Conservation (phyloP, 1,140 invertebrate species). For the Tenebrio molitor region DNA sequence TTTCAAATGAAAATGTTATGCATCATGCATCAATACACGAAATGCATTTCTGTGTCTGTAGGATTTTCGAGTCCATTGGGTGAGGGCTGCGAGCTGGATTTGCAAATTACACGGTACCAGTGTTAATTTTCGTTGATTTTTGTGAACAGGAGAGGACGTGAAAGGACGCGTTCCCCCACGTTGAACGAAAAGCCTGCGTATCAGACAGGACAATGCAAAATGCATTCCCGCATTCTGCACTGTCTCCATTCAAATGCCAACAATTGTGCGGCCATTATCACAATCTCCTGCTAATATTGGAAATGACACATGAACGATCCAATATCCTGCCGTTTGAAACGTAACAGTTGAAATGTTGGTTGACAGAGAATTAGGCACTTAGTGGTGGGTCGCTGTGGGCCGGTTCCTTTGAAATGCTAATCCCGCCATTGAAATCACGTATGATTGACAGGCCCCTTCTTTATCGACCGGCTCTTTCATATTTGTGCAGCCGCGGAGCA, state of each 20-base stretch:
- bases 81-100: too few relatives aligned
- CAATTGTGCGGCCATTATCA: conserved; percentile 56
- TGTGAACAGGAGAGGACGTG: not conserved
- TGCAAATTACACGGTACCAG: conserved; percentile 13
- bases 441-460: conserved; percentile 62
- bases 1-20: too few relatives aligned
- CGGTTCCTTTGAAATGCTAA: conserved; percentile 62
- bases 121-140: conserved; percentile 6
- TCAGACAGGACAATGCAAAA: conserved; percentile 53
- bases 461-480: conserved; percentile 47
- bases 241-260: conserved; percentile 53
- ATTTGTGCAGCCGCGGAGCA: conserved; percentile 53
- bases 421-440: conserved; percentile 55
- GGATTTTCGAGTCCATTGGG: too few relatives aligned
- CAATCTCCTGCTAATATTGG: conserved; percentile 57
- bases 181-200: conserved; percentile 36
- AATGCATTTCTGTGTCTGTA: too few relatives aligned
- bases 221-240: conserved; percentile 51
- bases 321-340: conserved; percentile 56
- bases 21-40: too few relatives aligned
- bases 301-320: conserved; percentile 59
- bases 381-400: conserved; percentile 56
- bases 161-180: not conserved
- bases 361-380: conserved; percentile 63
- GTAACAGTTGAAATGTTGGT: conserved; percentile 56